phyloP scores from a whole-genome alignment of 2,888 invertebrate genomes.

The Mesorhabditis sp. region DNA sequence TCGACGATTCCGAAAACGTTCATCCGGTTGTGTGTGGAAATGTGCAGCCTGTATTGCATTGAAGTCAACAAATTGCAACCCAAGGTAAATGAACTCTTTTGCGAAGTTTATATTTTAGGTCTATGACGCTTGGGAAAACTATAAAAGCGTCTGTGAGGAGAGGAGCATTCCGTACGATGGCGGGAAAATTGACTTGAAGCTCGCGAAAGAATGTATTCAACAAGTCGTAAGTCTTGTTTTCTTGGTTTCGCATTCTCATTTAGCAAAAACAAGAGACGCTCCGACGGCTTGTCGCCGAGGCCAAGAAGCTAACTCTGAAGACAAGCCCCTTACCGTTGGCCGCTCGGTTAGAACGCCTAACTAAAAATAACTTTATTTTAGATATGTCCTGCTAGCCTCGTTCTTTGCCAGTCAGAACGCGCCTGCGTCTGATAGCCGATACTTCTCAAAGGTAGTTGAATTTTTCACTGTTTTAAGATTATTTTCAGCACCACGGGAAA shows the following conservation, averaged over 20 bases:
- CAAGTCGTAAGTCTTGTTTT: background rate
- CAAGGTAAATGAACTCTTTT: background rate
- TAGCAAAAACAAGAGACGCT: background rate
- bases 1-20: background rate
- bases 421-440: background rate
- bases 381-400: background rate
- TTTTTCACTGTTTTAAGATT: background rate
- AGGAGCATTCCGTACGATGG: too few species aligned
- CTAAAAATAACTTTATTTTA: constrained; percentile 1
- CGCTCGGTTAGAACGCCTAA: background rate
- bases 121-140: background rate
- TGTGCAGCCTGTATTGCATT: background rate
- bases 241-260: background rate
- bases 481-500: background rate
- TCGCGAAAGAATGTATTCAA: background rate
- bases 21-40: background rate
- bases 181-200: background rate
- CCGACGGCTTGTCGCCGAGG: too few species aligned
- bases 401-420: constrained; percentile 1
- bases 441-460: background rate
- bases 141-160: background rate
- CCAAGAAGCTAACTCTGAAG: background rate
- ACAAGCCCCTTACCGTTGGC: background rate
- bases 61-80: background rate
- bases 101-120: background rate